phyloP scores from a whole-genome alignment of 2,888 invertebrate genomes.

The Rotaria sp. region DNA sequence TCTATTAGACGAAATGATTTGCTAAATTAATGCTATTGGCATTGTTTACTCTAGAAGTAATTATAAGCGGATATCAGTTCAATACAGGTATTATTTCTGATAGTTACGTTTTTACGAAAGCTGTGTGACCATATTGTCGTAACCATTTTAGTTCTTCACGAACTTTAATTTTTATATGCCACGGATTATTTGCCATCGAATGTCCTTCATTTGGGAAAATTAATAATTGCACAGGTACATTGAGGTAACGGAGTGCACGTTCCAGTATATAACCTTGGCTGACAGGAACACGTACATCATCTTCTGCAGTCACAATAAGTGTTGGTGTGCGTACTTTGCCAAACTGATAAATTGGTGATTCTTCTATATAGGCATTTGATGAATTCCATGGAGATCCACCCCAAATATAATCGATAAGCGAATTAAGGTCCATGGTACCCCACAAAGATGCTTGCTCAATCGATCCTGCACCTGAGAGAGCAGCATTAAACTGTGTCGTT shows the following conservation, averaged over 20 bases:
- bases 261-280: not conserved
- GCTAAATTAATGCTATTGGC: too few species aligned
- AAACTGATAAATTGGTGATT: not conserved
- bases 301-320: not conserved
- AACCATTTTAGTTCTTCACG: too few species aligned
- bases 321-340: not conserved
- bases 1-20: too few species aligned
- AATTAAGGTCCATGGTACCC: not conserved
- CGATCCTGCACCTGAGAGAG: not conserved
- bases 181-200: too few species aligned
- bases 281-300: not conserved
- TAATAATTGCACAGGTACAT: slow-evolving; percentile 6
- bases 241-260: not conserved
- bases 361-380: not conserved
- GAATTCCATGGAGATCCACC: not conserved
- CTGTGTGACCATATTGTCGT: too few species aligned
- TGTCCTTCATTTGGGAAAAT: slow-evolving; percentile 6
- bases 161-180: too few species aligned
- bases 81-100: too few species aligned
- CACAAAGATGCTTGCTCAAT: not conserved
- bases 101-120: too few species aligned
- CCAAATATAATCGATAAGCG: not conserved
- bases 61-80: too few species aligned
- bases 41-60: not conserved
- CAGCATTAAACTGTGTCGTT: not conserved